These are phyloP conservation scores for Pelodytes ibericus DNA, from an alignment of 2,797 vertebrate species.

Conservation along the genomic window DNA sequence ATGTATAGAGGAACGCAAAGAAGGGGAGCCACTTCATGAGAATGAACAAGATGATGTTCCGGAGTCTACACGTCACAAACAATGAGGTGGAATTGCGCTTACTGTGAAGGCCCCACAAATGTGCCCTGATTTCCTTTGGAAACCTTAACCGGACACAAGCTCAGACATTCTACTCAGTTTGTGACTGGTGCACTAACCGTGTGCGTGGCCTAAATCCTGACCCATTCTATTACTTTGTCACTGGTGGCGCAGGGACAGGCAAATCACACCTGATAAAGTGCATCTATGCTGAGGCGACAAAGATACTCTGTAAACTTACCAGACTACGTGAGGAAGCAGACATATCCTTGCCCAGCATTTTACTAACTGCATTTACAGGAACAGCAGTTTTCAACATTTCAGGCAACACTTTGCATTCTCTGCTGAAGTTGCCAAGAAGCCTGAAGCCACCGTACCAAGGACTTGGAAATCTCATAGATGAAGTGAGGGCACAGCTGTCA, in stretches of 20 bases:
- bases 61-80: too few relatives aligned
- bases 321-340: neutral
- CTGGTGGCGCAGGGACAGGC: slow-evolving; percentile 1
- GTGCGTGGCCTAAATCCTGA: neutral
- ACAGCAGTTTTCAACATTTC: slow-evolving; percentile 58
- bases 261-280: slow-evolving; percentile 1
- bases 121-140: too few relatives aligned
- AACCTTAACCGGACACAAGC: neutral
- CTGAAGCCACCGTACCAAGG: slow-evolving; percentile 46
- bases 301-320: neutral
- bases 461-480: slow-evolving; percentile 42
- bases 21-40: neutral
- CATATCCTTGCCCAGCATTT: slow-evolving; percentile 5
- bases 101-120: neutral
- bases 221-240: neutral
- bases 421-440: slow-evolving; percentile 34
- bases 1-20: neutral
- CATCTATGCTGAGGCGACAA: neutral
- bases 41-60: slow-evolving; percentile 3
- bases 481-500: slow-evolving; percentile 44
- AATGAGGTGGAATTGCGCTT: neutral
- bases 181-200: neutral
- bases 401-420: slow-evolving; percentile 40
- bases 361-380: slow-evolving; percentile 57
- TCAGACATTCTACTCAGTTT: neutral